Evolutionary conservation across 2,113 vertebrate genomes (phyloP).

Genomic region (Ranitomeya imitator): DNA sequence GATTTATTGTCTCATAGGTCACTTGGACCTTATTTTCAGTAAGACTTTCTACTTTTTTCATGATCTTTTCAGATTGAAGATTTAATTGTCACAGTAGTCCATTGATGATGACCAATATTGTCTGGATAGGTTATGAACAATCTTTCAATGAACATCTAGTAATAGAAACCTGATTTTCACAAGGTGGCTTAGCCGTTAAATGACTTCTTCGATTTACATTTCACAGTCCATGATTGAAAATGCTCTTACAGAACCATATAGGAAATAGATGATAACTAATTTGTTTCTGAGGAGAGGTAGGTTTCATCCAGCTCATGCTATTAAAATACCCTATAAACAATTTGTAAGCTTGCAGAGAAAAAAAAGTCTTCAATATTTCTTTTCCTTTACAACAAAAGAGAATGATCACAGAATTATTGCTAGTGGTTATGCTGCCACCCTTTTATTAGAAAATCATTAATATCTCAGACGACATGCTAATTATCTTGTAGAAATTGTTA

Average conservation of each 20-base stretch:
- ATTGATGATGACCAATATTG: not conserved
- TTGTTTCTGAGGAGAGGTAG: not conserved
- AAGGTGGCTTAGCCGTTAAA: not conserved
- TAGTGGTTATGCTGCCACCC: not conserved
- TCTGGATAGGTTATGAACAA: not conserved
- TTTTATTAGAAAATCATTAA: not conserved
- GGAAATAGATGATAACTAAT: conserved; percentile 13
- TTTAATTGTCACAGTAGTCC: not conserved
- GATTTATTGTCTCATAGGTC: not conserved
- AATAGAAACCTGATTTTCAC: conserved; percentile 1
- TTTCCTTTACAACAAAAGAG: not conserved
- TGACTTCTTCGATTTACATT: conserved; percentile 8
- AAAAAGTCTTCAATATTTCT: not conserved
- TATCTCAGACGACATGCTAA: not conserved
- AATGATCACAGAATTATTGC: not conserved
- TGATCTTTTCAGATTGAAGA: not conserved
- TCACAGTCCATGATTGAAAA: conserved; percentile 7
- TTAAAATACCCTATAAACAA: conserved; percentile 7
- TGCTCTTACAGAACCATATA: not conserved
- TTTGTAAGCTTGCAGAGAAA: not conserved
- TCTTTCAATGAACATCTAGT: not conserved
- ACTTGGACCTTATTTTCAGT: not conserved
- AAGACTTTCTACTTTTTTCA: not conserved
- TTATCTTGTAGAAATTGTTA: not conserved
- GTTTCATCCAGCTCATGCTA: not conserved